A percentile compares a stretch with the other conserved stretches of the same genome.
These are phyloP conservation scores for Tenualosa thibaudeaui DNA, from an alignment of 2,797 vertebrate genomes.

Conservation along the genomic window DNA sequence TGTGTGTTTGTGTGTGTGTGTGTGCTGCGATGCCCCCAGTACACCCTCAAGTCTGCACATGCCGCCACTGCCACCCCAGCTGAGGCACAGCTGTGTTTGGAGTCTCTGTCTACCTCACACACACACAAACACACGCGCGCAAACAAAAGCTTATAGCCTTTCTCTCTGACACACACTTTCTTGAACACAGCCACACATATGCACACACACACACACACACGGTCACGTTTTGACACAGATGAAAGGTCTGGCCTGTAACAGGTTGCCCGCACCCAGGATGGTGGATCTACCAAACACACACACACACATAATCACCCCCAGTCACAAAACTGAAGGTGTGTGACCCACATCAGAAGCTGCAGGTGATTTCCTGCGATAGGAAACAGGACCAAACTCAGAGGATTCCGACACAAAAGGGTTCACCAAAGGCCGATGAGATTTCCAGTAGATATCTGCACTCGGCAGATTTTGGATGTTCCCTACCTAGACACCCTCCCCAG, in stretches of 20 bases:
- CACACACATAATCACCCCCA: not conserved
- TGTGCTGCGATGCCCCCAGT: conserved; percentile 51
- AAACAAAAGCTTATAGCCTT: not conserved
- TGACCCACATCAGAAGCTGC: not conserved
- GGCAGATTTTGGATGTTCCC: not conserved
- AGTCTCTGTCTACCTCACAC: conserved; percentile 50
- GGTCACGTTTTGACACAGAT: conserved; percentile 45
- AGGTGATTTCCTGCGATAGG: conserved; percentile 5
- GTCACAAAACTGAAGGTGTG: not conserved
- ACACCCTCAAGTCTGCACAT: conserved; percentile 71
- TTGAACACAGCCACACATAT: not conserved
- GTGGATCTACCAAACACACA: not conserved
- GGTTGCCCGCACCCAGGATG: conserved; percentile 2
- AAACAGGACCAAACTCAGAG: conserved; percentile 2
- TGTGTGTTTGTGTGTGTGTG: conserved; percentile 24
- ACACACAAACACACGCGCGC: not conserved
- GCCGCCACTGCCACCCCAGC: conserved; percentile 64
- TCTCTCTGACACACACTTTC: not conserved
- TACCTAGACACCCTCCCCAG: not conserved
- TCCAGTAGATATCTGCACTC: not conserved
- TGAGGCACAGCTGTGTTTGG: conserved; percentile 77
- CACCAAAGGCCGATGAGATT: conserved; percentile 32
- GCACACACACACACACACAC: not conserved
- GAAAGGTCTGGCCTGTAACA: conserved; percentile 50
- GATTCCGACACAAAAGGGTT: conserved; percentile 26